These are phyloP conservation scores for Dicyrtomina minuta DNA, from an alignment of 2,888 invertebrate species.

Conservation along the genomic window DNA sequence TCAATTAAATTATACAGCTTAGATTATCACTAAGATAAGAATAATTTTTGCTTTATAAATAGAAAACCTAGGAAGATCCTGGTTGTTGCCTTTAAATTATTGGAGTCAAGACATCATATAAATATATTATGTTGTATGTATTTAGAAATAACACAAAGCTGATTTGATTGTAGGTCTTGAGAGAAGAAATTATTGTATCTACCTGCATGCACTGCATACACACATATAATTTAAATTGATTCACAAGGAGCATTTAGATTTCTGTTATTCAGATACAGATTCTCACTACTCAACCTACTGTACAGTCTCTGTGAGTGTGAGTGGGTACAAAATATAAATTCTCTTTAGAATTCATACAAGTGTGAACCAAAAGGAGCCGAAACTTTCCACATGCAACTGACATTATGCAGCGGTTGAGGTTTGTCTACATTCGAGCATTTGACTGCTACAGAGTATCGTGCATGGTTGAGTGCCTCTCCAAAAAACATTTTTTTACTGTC, in stretches of 20 bases:
- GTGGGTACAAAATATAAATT: too few species aligned
- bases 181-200: not conserved
- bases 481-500: slow-evolving; percentile 2
- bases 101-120: too few species aligned
- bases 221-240: not conserved
- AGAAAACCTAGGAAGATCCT: slow-evolving; percentile 3
- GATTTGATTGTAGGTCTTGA: not conserved
- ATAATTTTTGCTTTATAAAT: slow-evolving; percentile 21
- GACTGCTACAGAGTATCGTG: not conserved
- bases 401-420: not conserved
- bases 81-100: too few species aligned
- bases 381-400: not conserved
- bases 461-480: slow-evolving; percentile 1
- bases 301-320: too few species aligned
- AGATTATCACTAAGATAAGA: slow-evolving; percentile 15
- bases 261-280: not conserved
- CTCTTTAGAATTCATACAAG: not conserved
- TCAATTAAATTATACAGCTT: slow-evolving; percentile 21
- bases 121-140: too few species aligned
- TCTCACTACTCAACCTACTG: too few species aligned
- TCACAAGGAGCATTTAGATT: slow-evolving; percentile 2
- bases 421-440: not conserved
- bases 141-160: not conserved
- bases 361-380: slow-evolving; percentile 16
- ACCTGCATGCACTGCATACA: not conserved